These are phyloP conservation scores for Ophraella communa DNA, from an alignment of 2,888 invertebrate species.

Conservation along the genomic window DNA sequence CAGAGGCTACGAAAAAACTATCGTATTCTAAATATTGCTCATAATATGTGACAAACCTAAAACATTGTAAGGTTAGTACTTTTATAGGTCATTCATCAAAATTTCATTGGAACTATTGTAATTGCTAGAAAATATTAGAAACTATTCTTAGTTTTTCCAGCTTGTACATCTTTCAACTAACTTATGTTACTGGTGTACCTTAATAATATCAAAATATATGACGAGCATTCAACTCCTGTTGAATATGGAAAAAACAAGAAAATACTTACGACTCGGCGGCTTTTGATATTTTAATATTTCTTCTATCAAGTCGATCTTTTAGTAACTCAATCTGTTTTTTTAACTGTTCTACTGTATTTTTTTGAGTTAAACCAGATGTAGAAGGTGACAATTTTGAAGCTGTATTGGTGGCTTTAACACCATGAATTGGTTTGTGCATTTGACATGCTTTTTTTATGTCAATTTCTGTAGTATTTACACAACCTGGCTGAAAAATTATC, in stretches of 20 bases:
- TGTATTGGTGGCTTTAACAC: constrained; percentile 59
- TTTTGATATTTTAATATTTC: constrained; percentile 91
- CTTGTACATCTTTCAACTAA: too few relatives aligned
- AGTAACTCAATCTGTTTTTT: constrained; percentile 76
- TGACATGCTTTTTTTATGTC: constrained; percentile 96
- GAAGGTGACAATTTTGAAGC: constrained; percentile 66
- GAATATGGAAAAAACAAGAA: too few relatives aligned
- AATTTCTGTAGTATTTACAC: constrained; percentile 97
- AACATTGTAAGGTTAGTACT: constrained; percentile 16
- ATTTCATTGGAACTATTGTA: too few relatives aligned
- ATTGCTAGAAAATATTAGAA: too few relatives aligned
- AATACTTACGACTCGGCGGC: constrained; percentile 88
- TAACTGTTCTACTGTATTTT: constrained; percentile 58
- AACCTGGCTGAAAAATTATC: constrained; percentile 82
- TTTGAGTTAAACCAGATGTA: constrained; percentile 56
- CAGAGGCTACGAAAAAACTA: constrained; percentile 90
- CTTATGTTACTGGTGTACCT: too few relatives aligned
- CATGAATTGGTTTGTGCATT: constrained; percentile 62
- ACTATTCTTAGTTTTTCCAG: too few relatives aligned
- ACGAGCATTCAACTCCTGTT: too few relatives aligned
- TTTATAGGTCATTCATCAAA: too few relatives aligned
- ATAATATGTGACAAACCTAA: constrained; percentile 85
- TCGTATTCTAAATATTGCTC: constrained; percentile 98
- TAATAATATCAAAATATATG: too few relatives aligned
- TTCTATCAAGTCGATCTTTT: constrained; percentile 80